These are phyloP conservation scores for Brachylomia viminalis DNA, from an alignment of 2,888 invertebrate genomes.

Conservation along the genomic window DNA sequence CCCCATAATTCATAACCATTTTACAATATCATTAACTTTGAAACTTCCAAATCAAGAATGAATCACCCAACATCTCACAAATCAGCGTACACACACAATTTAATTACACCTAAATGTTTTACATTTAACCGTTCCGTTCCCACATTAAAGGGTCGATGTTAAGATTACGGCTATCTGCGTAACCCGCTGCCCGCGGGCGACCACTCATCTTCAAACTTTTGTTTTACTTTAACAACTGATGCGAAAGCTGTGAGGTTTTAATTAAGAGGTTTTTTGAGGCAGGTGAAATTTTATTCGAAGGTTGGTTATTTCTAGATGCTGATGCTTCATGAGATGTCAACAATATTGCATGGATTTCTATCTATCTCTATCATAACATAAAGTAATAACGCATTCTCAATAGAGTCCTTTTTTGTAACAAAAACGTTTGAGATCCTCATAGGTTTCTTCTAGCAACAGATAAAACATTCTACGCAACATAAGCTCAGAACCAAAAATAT, in stretches of 20 bases:
- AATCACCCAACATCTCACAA: slow-evolving; percentile 1
- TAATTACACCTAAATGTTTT: slow-evolving; percentile 39
- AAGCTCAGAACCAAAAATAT: too few relatives aligned
- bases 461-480: too few relatives aligned
- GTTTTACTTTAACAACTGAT: slow-evolving; percentile 27
- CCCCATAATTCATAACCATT: neutral
- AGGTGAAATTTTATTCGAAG: neutral
- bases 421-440: neutral
- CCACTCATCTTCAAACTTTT: slow-evolving; percentile 71
- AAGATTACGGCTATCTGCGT: slow-evolving; percentile 84
- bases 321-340: neutral
- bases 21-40: neutral
- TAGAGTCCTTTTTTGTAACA: neutral
- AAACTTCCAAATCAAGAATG: neutral
- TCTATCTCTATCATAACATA: too few relatives aligned
- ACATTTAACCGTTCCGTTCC: slow-evolving; percentile 52
- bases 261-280: slow-evolving; percentile 25
- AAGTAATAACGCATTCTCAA: too few relatives aligned
- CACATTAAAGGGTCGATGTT: slow-evolving; percentile 75
- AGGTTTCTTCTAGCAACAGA: neutral
- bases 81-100: slow-evolving; percentile 24
- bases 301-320: neutral
- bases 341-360: neutral
- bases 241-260: slow-evolving; percentile 5
- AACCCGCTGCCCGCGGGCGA: slow-evolving; percentile 81